Conservation (phyloP, 2,888 invertebrate species). For the Ochropacha duplaris region DNA sequence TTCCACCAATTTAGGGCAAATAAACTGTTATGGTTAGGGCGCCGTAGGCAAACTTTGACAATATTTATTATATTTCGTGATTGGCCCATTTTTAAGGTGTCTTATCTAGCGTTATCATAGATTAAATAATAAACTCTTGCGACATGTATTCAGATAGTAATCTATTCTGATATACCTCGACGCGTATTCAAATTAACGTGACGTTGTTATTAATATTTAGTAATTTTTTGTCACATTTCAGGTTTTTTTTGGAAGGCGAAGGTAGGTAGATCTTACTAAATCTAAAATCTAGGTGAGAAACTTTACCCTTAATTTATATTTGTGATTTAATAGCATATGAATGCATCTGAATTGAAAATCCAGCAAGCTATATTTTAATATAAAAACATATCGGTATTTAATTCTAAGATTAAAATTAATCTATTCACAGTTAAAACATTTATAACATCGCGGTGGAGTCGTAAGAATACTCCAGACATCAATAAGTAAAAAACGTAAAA, state of each 20-base stretch:
- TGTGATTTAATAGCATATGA: neutral
- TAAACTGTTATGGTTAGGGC: conserved; percentile 73
- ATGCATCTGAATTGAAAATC: no score
- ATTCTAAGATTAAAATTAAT: no score
- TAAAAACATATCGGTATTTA: no score
- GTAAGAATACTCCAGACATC: neutral
- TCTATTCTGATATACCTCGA: conserved; percentile 41
- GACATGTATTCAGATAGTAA: conserved; percentile 41
- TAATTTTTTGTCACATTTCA: neutral
- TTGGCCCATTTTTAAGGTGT: conserved; percentile 61
- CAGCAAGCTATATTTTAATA: neutral
- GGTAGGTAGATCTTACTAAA: neutral
- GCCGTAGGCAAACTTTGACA: conserved; percentile 53
- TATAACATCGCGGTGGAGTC: no score
- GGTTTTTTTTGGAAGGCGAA: neutral
- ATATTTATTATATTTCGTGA: conserved; percentile 81
- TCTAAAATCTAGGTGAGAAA: neutral
- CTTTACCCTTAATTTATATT: neutral
- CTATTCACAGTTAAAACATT: no score
- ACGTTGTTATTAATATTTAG: conserved; percentile 20
- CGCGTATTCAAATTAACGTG: conserved; percentile 47
- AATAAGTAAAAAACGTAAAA: no score
- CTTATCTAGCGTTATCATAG: conserved; percentile 57
- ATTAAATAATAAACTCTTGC: conserved; percentile 60
- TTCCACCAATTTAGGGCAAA: conserved; percentile 62